Evolutionary conservation across 2,888 invertebrate species (phyloP), one percentile per base, ranked within the genome.

Genomic region (Drosophila austrosaltans): DNA sequence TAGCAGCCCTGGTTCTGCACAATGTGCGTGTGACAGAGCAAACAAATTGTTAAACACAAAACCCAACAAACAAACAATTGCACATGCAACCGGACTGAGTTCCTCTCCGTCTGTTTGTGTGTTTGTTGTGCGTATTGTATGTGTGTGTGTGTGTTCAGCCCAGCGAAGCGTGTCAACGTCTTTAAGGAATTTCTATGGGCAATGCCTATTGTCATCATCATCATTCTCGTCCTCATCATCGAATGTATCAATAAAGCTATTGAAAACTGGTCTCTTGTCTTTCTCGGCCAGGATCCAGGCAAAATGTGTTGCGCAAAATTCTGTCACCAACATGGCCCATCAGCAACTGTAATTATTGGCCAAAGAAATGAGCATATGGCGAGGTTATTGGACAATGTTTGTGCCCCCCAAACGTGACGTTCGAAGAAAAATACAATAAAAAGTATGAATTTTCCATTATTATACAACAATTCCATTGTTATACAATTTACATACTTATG

Each of bases 11-110:
- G 72, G 59, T 62, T 68, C 57, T 65, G 58, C 68, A 82, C 89
- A 88, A 88, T 82, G 78, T 71, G 81, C 87, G 87, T 89, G 84
- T 78, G 78, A 83, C 84, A 83, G 75, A 77, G 78, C 84, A 86
- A 83, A 83, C 89, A 87, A 84, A 89, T 89, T 89, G 84, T 72
- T 78, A 74, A 87, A 81, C 87, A 87, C 57, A 75, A 77, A 82
- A 77, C 48, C 82, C 71, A 82, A 72, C 69, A 81, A 66, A 66
- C 62, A 69, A 63, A 71, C 76, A 78, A 71, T 62, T 62, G 54
- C 28, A 54, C 28, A 10, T 53, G 59, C 65, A 69, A n/a, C 59
- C 65, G 40, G 36, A 58, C 22, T 12, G 22, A 48, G 57, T 56
- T 36, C 56, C 56, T n/a, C 32, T 56, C 30, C 25, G 53, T 62